Conservation (phyloP, 2,113 vertebrate genomes). For the Pyxicephalus adspersus region DNA sequence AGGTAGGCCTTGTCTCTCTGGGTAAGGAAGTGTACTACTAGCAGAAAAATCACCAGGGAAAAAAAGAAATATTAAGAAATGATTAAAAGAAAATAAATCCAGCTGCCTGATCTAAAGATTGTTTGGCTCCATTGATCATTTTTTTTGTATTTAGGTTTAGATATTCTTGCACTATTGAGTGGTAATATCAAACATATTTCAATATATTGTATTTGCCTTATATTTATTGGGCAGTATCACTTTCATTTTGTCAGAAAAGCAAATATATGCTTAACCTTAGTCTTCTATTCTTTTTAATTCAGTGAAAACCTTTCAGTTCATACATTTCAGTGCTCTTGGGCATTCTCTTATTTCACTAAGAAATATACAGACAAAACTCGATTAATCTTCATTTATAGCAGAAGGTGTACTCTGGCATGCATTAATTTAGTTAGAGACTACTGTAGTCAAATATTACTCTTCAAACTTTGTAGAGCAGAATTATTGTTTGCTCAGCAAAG, state of each 20-base stretch:
- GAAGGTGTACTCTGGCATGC: slow-evolving; percentile 38
- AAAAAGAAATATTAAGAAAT: no score
- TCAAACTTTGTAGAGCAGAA: slow-evolving; percentile 50
- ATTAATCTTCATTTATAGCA: slow-evolving; percentile 51
- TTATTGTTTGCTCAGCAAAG: slow-evolving; percentile 54
- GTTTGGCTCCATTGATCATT: no score
- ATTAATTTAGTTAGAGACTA: slow-evolving; percentile 49
- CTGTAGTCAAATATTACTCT: slow-evolving; percentile 50
- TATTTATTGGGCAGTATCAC: neutral
- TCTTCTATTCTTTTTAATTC: slow-evolving; percentile 1
- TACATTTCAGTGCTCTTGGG: slow-evolving; percentile 11
- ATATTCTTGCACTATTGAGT: no score
- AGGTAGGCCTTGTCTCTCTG: no score
- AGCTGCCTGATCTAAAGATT: no score
- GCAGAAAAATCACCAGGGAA: no score
- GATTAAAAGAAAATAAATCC: no score
- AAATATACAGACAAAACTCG: slow-evolving; percentile 14
- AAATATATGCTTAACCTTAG: slow-evolving; percentile 13
- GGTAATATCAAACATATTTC: neutral
- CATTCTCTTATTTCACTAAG: slow-evolving; percentile 30
- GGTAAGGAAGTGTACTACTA: no score
- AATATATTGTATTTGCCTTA: neutral
- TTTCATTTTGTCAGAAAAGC: slow-evolving; percentile 1
- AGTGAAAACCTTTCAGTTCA: neutral
- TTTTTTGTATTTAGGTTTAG: no score